Conservation (phyloP, 2,797 vertebrate genomes). For the Coregonus suidteri region DNA sequence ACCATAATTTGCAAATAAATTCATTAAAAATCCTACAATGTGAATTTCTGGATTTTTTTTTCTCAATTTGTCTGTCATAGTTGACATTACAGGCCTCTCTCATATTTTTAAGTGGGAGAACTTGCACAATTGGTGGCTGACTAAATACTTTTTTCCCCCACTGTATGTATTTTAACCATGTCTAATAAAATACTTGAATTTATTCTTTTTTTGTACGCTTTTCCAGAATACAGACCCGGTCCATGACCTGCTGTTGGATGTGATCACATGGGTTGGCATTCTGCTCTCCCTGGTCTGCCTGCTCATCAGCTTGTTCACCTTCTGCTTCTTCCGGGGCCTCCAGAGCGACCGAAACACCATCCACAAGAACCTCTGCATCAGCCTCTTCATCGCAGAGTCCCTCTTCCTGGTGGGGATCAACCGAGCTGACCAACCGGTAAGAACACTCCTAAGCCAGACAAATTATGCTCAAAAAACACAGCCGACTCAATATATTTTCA, state of each 20-base stretch:
- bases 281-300: constrained; percentile 96
- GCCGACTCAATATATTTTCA: background rate
- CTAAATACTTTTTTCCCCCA: too few species aligned
- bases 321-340: constrained; percentile 98
- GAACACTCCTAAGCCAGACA: constrained; percentile 27
- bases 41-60: too few species aligned
- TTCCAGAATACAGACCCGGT: constrained; percentile 86
- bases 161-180: too few species aligned
- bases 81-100: too few species aligned
- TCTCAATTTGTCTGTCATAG: too few species aligned
- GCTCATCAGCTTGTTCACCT: constrained; percentile 98
- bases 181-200: background rate
- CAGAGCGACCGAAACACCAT: constrained; percentile 98
- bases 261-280: constrained; percentile 98
- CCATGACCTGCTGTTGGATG: constrained; percentile 92
- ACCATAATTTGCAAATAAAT: too few species aligned
- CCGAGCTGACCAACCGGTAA: constrained; percentile 93
- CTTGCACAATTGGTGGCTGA: too few species aligned
- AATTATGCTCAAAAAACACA: background rate
- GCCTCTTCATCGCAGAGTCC: constrained; percentile 94
- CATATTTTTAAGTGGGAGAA: too few species aligned
- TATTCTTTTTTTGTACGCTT: background rate
- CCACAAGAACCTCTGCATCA: constrained; percentile 98
- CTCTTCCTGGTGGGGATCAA: constrained; percentile 98
- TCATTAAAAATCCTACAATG: too few species aligned